phyloP scores from a whole-genome alignment of 2,797 vertebrate species.

The Rhinogobio ventralis region DNA sequence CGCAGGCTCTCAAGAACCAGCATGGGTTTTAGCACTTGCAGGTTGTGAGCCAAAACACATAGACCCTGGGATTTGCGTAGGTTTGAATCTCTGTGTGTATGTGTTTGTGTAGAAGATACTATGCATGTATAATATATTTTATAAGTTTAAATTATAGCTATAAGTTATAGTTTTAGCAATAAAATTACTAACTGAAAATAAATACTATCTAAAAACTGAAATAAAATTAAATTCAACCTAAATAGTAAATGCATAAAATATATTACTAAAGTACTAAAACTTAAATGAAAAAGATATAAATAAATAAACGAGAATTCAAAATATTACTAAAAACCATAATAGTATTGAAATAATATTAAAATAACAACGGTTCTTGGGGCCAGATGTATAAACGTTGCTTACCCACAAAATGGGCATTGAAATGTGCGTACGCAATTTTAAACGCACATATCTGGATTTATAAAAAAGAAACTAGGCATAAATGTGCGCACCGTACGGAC shows the following conservation, averaged over 20 bases:
- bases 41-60: conserved; percentile 52
- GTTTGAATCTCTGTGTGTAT: conserved; percentile 2
- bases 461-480: no score
- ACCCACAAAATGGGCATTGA: no score
- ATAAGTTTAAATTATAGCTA: no score
- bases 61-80: conserved; percentile 28
- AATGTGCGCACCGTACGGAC: no score
- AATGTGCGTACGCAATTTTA: background rate
- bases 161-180: background rate
- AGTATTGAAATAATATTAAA: no score
- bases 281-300: no score
- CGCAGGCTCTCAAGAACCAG: conserved; percentile 53
- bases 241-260: background rate
- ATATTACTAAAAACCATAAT: no score
- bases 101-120: background rate
- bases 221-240: background rate
- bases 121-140: conserved; percentile 11
- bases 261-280: no score
- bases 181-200: background rate
- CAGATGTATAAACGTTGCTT: background rate
- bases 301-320: no score
- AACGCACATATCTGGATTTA: background rate
- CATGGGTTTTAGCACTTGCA: conserved; percentile 55
- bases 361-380: no score
- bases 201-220: background rate